These are phyloP conservation scores for Apodemus sylvaticus DNA, from an alignment of 2,113 vertebrate genomes.

Conservation along the genomic window DNA sequence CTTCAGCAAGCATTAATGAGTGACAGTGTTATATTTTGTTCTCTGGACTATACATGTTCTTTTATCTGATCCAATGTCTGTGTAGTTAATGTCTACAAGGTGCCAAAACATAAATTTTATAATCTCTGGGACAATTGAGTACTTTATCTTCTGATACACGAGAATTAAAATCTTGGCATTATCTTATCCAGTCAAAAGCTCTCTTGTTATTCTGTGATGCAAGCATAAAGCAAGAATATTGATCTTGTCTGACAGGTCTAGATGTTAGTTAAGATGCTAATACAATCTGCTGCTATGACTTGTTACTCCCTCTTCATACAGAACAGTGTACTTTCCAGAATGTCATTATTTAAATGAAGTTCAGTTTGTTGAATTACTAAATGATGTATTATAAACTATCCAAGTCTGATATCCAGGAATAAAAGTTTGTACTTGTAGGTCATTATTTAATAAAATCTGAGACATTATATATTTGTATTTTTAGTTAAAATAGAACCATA, in stretches of 20 bases:
- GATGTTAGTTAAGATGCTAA: conserved; percentile 60
- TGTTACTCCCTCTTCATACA: not conserved
- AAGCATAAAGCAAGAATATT: conserved; percentile 35
- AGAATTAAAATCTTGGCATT: conserved; percentile 60
- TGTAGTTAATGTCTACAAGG: conserved; percentile 63
- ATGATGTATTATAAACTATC: not conserved
- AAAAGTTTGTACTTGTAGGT: conserved; percentile 1
- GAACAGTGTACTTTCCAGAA: not conserved
- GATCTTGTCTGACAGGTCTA: conserved; percentile 66
- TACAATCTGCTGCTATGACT: not conserved
- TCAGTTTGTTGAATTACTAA: not conserved
- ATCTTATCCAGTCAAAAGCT: conserved; percentile 37
- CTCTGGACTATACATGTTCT: conserved; percentile 48
- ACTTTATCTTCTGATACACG: conserved; percentile 62
- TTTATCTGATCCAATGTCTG: conserved; percentile 62
- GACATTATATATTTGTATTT: not conserved
- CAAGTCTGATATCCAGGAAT: not conserved
- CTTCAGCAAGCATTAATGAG: conserved; percentile 64
- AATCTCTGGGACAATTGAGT: conserved; percentile 67
- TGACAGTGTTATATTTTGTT: conserved; percentile 40
- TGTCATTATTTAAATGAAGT: not conserved
- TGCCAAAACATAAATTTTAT: conserved; percentile 67
- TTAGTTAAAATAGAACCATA: not conserved
- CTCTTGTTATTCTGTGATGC: conserved; percentile 52
- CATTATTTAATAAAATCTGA: not conserved